Conservation (phyloP, 2,888 invertebrate species). For the Cosmorhoe ocellata region DNA sequence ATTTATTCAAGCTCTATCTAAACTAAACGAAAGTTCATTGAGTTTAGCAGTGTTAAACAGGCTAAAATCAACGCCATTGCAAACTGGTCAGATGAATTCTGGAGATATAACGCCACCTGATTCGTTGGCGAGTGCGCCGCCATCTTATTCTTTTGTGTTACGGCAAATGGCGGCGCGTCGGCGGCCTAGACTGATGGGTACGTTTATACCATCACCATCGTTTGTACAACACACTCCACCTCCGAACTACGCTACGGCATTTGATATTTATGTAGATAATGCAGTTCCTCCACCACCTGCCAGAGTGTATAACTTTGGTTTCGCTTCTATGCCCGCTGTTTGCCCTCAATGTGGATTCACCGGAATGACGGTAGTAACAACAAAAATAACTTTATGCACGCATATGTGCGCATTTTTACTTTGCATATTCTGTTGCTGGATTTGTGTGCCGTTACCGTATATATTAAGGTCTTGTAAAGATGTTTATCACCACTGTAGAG, state of each 20-base stretch:
- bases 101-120: slow-evolving; percentile 61
- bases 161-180: slow-evolving; percentile 62
- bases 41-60: slow-evolving; percentile 40
- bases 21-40: slow-evolving; percentile 57
- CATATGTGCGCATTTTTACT: slow-evolving; percentile 66
- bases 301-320: slow-evolving; percentile 61
- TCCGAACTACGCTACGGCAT: slow-evolving; percentile 70
- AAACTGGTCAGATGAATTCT: slow-evolving; percentile 28
- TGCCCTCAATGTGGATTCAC: slow-evolving; percentile 70
- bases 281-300: slow-evolving; percentile 52
- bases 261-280: slow-evolving; percentile 70
- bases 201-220: slow-evolving; percentile 72
- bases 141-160: slow-evolving; percentile 72
- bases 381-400: slow-evolving; percentile 67
- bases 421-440: slow-evolving; percentile 73
- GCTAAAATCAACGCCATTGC: slow-evolving; percentile 29
- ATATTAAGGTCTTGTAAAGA: slow-evolving; percentile 72
- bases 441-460: slow-evolving; percentile 72
- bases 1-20: slow-evolving; percentile 61
- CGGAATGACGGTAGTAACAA: slow-evolving; percentile 59
- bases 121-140: slow-evolving; percentile 69
- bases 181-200: slow-evolving; percentile 69
- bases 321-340: slow-evolving; percentile 58
- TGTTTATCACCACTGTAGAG: slow-evolving; percentile 73
- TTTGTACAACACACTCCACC: slow-evolving; percentile 71